Evolutionary conservation across 2,113 vertebrate species (phyloP), one percentile per base, ranked within the genome.

Genomic region (Oostethus manadensis): DNA sequence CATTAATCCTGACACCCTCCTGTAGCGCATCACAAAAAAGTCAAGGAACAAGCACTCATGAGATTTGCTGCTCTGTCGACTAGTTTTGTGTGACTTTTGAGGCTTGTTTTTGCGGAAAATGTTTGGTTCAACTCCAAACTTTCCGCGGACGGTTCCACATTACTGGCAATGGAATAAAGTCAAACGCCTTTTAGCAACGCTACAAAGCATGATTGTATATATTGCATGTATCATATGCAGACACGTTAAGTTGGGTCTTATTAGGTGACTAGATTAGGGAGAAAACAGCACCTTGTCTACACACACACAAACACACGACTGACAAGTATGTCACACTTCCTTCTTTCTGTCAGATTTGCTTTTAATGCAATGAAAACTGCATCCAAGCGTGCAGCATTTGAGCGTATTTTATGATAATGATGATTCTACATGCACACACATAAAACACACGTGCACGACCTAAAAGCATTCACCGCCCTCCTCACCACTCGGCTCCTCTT

Each of bases 261-360:
- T 78, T 74, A 72, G 64, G 35, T 64, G 57, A 51, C 47, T 71
- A 61, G 77, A 74, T 80, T 76, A 78, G 33, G 22, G 53, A 65
- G 51, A 29, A 66, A 59, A 78, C 58, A 73, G 61, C 51, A 51
- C 10, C 29, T n/a, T 43, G 55, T 38, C 10, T 14, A 50, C 66
- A 67, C 42, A 1, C 38, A 17, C 8, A 40, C 26, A 64, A 56
- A 35, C 64, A 26, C 58, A 64, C 26, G 1, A 33, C 29, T 33
- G 29, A 33, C 29, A 5, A 33, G 29, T 33, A 33, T 33, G 29
- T 33, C 29, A 33, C 29, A 33, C 29, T 33, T 33, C 29, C 29
- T 33, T 33, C 5, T 33, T 33, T 33, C 29, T 33, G 29, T 33
- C 23, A 26, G 23, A 2, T 26, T 26, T 26, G 23, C 23, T 26